phyloP scores from a whole-genome alignment of 2,888 invertebrate genomes.

The Perizoma flavofasciatum region DNA sequence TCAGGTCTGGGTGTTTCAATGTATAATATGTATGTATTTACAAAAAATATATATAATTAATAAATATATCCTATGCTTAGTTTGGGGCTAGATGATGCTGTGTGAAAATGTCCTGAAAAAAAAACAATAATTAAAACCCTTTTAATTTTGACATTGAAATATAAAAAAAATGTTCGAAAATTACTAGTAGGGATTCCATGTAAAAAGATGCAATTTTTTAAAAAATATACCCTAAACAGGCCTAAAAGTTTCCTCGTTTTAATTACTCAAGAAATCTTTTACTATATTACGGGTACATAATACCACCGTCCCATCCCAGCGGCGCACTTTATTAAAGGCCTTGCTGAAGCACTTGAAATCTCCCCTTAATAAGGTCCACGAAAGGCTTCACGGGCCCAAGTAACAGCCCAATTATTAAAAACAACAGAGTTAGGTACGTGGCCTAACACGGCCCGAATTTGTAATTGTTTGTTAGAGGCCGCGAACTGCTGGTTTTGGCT shows the following conservation, averaged over 20 bases:
- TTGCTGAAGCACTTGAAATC: constrained; percentile 53
- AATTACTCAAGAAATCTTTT: constrained; percentile 9
- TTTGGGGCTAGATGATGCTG: too few species aligned
- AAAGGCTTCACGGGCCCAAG: constrained; percentile 54
- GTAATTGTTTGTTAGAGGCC: constrained; percentile 34
- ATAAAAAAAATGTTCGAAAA: too few species aligned
- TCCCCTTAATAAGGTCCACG: constrained; percentile 57
- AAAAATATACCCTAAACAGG: constrained; percentile 6
- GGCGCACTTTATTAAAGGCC: constrained; percentile 35
- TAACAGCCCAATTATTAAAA: constrained; percentile 64
- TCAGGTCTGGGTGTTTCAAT: too few species aligned
- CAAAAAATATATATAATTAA: too few species aligned
- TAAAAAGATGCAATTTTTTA: too few species aligned
- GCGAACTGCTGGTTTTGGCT: constrained; percentile 10
- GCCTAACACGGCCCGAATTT: constrained; percentile 32
- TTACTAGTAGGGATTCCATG: too few species aligned
- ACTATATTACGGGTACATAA: constrained; percentile 15
- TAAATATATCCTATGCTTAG: too few species aligned
- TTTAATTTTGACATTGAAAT: too few species aligned
- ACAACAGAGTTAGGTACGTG: constrained; percentile 45
- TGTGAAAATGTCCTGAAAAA: too few species aligned
- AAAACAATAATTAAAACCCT: too few species aligned
- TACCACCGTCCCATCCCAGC: constrained; percentile 27
- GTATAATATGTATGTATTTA: too few species aligned
- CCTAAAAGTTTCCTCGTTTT: constrained; percentile 1